These are phyloP conservation scores for Micronycteris hirsuta DNA, from an alignment of 2,113 vertebrate genomes.

Conservation along the genomic window DNA sequence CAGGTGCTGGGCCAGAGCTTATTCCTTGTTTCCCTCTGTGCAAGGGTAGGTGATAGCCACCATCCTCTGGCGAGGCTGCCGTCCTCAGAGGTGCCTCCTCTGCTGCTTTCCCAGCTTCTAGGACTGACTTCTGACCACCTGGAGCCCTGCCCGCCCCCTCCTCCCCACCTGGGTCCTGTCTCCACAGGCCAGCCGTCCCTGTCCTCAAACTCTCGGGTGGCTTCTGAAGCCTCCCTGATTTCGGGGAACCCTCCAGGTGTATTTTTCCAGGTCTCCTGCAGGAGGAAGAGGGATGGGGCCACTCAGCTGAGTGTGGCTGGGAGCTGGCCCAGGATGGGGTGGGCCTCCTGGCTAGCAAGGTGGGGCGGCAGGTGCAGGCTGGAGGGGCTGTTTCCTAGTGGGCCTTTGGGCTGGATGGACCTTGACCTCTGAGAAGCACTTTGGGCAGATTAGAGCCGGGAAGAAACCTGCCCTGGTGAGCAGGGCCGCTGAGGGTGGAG, in stretches of 20 bases:
- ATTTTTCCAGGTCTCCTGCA: background rate
- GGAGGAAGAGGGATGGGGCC: background rate
- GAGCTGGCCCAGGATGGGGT: background rate
- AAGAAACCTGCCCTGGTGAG: background rate
- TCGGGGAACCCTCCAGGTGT: background rate
- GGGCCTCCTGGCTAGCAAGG: background rate
- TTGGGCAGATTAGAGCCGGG: background rate
- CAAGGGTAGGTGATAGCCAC: background rate
- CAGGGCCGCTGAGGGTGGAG: background rate
- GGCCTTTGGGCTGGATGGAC: background rate
- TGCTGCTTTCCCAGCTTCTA: background rate
- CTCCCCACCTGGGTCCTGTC: too few species aligned
- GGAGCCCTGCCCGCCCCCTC: background rate
- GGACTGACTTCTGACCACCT: background rate
- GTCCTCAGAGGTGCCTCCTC: rapidly evolving
- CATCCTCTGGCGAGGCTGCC: background rate
- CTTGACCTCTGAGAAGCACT: background rate
- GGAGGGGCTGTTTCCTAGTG: background rate
- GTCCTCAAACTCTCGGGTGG: background rate
- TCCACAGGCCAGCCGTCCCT: too few species aligned
- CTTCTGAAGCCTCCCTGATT: background rate
- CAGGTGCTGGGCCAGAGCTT: background rate
- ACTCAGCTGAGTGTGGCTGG: background rate
- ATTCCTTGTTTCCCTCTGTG: background rate
- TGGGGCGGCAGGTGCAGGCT: background rate